A percentile compares a stretch with the other conserved stretches of the same genome.
Evolutionary conservation across 2,797 vertebrate species (phyloP).

Genomic region (Pipistrellus kuhlii): DNA sequence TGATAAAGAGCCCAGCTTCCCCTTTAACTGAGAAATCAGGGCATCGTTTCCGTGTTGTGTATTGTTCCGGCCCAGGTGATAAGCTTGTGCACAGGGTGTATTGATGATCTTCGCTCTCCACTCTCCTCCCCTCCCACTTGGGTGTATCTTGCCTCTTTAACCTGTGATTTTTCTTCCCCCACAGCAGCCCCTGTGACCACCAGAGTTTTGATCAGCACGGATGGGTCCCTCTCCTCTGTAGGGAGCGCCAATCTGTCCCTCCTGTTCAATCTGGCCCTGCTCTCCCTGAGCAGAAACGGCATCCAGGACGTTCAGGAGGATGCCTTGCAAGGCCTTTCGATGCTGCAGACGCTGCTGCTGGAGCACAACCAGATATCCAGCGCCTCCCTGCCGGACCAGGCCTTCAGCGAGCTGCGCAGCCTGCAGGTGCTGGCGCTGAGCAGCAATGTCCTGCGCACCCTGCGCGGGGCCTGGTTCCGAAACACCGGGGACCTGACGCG

Average conservation of each 20-base stretch:
- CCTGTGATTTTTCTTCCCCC: conserved; percentile 54
- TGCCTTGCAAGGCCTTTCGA: conserved; percentile 87
- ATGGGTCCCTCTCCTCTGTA: conserved; percentile 85
- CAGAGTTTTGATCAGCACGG: conserved; percentile 88
- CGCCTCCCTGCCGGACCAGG: conserved; percentile 84
- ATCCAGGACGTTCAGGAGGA: conserved; percentile 85
- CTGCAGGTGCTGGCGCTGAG: conserved; percentile 88
- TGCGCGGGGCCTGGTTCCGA: conserved; percentile 88
- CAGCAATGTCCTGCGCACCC: conserved; percentile 85
- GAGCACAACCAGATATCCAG: conserved; percentile 90
- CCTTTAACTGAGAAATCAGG: conserved; percentile 41
- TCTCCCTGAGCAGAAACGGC: conserved; percentile 89
- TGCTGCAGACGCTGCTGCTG: conserved; percentile 87
- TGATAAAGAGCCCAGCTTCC: conserved; percentile 22
- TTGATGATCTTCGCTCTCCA: not conserved
- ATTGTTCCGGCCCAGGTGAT: not conserved
- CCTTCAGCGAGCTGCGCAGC: conserved; percentile 86
- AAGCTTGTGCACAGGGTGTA: not conserved
- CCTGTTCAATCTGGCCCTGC: conserved; percentile 87
- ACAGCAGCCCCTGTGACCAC: conserved; percentile 88
- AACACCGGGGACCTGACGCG: conserved; percentile 84
- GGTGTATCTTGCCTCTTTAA: not conserved
- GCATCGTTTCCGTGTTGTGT: not conserved
- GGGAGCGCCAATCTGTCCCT: conserved; percentile 85
- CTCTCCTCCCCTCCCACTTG: no score